Evolutionary conservation across 1,140 invertebrate genomes (phyloP), one percentile per base, ranked within the genome.

Genomic region (Dendroctonus valens): DNA sequence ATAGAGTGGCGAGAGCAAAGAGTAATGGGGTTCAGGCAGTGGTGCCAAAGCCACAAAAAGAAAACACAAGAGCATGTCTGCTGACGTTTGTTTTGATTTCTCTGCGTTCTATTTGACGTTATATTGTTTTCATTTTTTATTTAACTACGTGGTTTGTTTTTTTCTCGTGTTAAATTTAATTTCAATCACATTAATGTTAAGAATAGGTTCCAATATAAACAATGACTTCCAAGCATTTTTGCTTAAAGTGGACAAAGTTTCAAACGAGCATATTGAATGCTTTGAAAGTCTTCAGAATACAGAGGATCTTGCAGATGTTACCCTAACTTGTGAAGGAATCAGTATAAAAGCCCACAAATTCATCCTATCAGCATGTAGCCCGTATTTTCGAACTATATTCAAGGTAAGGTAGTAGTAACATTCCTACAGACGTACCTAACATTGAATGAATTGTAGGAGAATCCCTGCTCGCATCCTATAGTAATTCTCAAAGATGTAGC

Each of bases 391-490:
- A 52, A 77, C 76, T 37, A 75, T 81, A 41, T 81, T 81, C 70
- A 78, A 79, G 73, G 80, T 81, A 75, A 59, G 44, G 3, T 12
- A 46, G 12, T 46, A 12, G 12, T 46, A 11, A 55, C 11, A 48
- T 48, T 5, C 46, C 46, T 26, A 7, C 12, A 9, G 26, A 14
- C 5, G 12, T 9, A 5, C 9, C 14, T 48, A n/a, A 7, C 51
- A 14, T 53, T 53, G 26, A 40, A 50, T n/a, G n/a, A 37, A 59
- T 75, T 72, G 9, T 69, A 85, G 84, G 89, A 91, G 79, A 91
- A 91, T 80, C 91, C 90, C 8, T 92, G 90, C 79, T 87, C 90
- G 67, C 91, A 93, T 83, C 91, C 90, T 38, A 89, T 91, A 46
- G 87, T 92, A 51, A 90, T 92, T 69, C 76, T 92, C 50, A 89